Evolutionary conservation across 2,888 invertebrate genomes (phyloP).

Genomic region (Tricholauxania praeusta): DNA sequence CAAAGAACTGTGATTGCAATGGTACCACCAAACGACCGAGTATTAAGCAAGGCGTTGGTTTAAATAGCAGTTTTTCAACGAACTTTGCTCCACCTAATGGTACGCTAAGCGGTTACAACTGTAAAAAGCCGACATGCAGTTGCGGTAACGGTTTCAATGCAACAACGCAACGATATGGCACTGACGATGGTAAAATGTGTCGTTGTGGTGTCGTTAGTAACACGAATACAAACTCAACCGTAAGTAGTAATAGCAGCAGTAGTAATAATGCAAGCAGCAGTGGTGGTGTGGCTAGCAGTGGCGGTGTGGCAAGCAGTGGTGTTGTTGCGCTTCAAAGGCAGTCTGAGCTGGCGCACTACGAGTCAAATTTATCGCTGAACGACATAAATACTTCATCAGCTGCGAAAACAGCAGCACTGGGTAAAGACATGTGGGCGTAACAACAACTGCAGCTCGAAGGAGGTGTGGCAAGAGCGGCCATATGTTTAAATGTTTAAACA

Average conservation of each 20-base stretch:
- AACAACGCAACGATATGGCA: conserved; percentile 8
- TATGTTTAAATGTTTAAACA: conserved; percentile 48
- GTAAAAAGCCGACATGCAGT: conserved; percentile 59
- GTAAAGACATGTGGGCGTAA: conserved; percentile 64
- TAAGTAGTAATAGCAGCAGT: conserved; percentile 38
- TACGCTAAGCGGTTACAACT: conserved; percentile 56
- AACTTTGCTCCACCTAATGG: conserved; percentile 57
- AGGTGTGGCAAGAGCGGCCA: conserved; percentile 45
- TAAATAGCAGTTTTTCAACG: conserved; percentile 64
- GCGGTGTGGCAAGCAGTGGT: conserved; percentile 55
- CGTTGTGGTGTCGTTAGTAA: conserved; percentile 39
- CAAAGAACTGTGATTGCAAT: conserved; percentile 57
- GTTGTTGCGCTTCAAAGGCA: conserved; percentile 1
- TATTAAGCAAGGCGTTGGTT: conserved; percentile 36
- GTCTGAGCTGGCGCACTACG: conserved; percentile 59
- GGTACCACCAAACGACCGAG: conserved; percentile 43
- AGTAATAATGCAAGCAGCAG: conserved; percentile 55
- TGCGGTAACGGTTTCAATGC: conserved; percentile 46
- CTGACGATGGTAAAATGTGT: conserved; percentile 47
- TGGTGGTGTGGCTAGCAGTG: conserved; percentile 60
- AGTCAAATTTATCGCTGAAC: conserved; percentile 62
- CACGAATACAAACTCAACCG: conserved; percentile 8
- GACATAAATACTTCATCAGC: conserved; percentile 56
- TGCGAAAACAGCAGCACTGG: conserved; percentile 46
- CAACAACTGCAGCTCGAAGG: conserved; percentile 45